phyloP scores from a whole-genome alignment of 2,113 vertebrate species.

The Hassar affinis region DNA sequence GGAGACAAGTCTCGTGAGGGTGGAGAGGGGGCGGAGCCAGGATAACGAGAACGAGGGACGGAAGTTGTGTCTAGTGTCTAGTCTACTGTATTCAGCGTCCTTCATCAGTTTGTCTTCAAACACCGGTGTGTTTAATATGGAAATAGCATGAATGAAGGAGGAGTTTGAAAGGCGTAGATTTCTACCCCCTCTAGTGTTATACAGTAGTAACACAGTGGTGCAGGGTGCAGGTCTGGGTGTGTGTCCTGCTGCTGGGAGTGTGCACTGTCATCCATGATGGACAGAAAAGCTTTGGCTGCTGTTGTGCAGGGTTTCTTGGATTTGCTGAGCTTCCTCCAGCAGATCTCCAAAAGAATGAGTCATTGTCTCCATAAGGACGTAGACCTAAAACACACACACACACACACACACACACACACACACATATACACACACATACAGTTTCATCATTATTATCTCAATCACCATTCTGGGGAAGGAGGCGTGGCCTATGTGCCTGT shows the following conservation, averaged over 20 bases:
- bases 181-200: not conserved
- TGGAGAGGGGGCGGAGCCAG: not conserved
- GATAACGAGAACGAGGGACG: not conserved
- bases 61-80: not conserved
- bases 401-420: slow-evolving; percentile 44
- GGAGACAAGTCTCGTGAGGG: not conserved
- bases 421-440: slow-evolving; percentile 35
- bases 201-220: not conserved
- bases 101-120: not conserved
- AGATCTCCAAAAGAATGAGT: slow-evolving; percentile 59
- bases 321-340: slow-evolving; percentile 52
- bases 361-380: slow-evolving; percentile 59
- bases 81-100: not conserved
- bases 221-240: not conserved
- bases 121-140: not conserved
- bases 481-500: not conserved
- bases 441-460: not conserved
- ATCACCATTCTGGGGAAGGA: not conserved
- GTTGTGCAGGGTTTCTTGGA: not conserved
- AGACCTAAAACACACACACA: no score
- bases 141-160: not conserved
- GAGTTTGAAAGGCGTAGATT: not conserved
- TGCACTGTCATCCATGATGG: not conserved
- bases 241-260: not conserved
- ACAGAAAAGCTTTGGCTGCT: not conserved